Evolutionary conservation across 1,140 invertebrate genomes (phyloP).

Genomic region (Drosophila saltans): DNA sequence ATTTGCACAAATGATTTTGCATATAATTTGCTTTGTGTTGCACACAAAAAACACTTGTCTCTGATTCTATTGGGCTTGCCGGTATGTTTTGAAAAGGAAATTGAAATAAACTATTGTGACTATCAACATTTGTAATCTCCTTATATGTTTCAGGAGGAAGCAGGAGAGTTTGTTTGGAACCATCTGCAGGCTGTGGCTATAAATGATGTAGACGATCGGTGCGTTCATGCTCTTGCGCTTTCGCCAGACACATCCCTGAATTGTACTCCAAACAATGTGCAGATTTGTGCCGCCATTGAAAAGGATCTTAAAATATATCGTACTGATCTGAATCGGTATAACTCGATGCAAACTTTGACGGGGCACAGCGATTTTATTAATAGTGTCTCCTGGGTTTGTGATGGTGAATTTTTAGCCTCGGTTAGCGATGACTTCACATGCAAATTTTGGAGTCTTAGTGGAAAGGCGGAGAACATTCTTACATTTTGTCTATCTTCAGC

Average conservation of each 20-base stretch:
- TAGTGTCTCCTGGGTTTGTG: slow-evolving; percentile 87
- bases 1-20: slow-evolving; percentile 76
- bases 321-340: slow-evolving; percentile 85
- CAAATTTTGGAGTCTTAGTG: slow-evolving; percentile 86
- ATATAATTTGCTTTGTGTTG: slow-evolving; percentile 69
- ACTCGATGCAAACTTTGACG: slow-evolving; percentile 62
- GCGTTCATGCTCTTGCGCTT: slow-evolving; percentile 84
- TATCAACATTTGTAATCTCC: background rate
- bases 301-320: slow-evolving; percentile 85
- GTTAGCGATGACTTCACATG: slow-evolving; percentile 91
- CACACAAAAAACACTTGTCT: slow-evolving; percentile 47
- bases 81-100: slow-evolving; percentile 40
- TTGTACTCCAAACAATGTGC: slow-evolving; percentile 85
- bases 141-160: slow-evolving; percentile 60
- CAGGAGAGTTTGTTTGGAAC: slow-evolving; percentile 66
- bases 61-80: slow-evolving; percentile 68
- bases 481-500: slow-evolving; percentile 88
- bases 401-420: slow-evolving; percentile 88
- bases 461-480: slow-evolving; percentile 84
- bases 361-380: slow-evolving; percentile 90
- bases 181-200: slow-evolving; percentile 84
- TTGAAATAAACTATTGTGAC: background rate
- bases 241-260: slow-evolving; percentile 87
- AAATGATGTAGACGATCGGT: slow-evolving; percentile 70
- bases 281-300: slow-evolving; percentile 85